A percentile compares a stretch with the other conserved stretches of the same genome.
Conservation (phyloP, 2,888 invertebrate species). For the Xestoiulus laeticollis region DNA sequence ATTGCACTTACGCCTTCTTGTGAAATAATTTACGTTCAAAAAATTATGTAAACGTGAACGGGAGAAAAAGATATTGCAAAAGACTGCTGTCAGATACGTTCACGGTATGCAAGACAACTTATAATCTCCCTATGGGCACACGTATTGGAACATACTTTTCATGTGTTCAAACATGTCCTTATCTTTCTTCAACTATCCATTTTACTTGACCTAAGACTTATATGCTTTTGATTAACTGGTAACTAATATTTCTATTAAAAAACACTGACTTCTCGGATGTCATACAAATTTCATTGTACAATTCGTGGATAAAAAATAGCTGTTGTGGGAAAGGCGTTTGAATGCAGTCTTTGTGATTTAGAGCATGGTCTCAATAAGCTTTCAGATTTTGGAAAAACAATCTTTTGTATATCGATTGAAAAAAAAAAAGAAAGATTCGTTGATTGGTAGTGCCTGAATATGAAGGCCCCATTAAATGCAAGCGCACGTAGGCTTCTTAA, state of each 20-base stretch:
- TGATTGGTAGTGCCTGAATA: slow-evolving; percentile 21
- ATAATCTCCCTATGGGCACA: no score
- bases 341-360: not conserved
- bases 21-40: no score
- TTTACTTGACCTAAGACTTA: not conserved
- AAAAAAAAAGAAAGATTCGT: not conserved
- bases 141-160: no score
- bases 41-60: no score
- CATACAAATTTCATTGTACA: not conserved
- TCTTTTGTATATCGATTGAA: not conserved
- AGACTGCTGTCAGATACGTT: no score
- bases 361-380: not conserved
- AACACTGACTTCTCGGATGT: not conserved
- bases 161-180: no score
- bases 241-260: not conserved
- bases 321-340: not conserved
- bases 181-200: not conserved
- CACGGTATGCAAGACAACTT: no score
- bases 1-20: no score
- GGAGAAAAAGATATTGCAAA: no score
- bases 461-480: not conserved
- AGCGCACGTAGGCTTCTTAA: slow-evolving; percentile 36
- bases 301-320: not conserved
- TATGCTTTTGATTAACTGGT: not conserved
- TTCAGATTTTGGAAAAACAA: not conserved